Base-by-base conservation (phyloP, 2,797 vertebrate genomes). In the Mastacembelus armatus region DNA sequence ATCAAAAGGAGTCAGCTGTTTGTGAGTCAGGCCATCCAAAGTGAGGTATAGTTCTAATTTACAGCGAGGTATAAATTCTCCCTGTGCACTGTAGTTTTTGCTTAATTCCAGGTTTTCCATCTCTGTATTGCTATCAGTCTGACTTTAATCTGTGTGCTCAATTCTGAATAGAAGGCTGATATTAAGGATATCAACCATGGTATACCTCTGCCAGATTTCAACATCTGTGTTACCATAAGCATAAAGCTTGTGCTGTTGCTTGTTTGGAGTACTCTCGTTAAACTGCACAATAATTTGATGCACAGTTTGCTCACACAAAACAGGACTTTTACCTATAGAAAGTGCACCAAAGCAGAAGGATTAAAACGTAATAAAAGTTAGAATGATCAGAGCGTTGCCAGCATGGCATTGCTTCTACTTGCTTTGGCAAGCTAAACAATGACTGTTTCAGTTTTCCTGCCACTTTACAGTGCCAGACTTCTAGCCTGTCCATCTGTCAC, bases 181-280 rank as follows among this genome's bases (percentile, higher is more conserved):
- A n/a, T n/a, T n/a, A n/a, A 39, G 22, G 26, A 29, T 64, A 67
- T 38, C 24, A 62, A 24, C 33, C 24, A 29, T 54, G 44, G 74
- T 24, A 36, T 44, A 60, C 51, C 36, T 60, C 67, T 62, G 49
- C 52, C 60, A 65, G 72, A 51, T 62, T 33, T 55, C 43, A 47
- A 60, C 72, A 69, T 72, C 43, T 77, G 49, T 59, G 38, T 67
- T 7, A 33, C 40, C 32, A 44, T 14, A 4, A 39, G 42, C 49
- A 19, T 45, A 60, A 63, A 43, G 19, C 27, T 12, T 24, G 18
- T 33, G 39, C 33, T 38, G n/a, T 42, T 51, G 36, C 54, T 43
- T 48, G 26, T 59, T 63, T 54, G 16, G 55, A 38, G 42, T 9
- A 7, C 27, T 52, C 27, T 19, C 29, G 52, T 4, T 45, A 54